Conservation (phyloP, 2,797 vertebrate genomes). For the Darevskia nairensis region DNA sequence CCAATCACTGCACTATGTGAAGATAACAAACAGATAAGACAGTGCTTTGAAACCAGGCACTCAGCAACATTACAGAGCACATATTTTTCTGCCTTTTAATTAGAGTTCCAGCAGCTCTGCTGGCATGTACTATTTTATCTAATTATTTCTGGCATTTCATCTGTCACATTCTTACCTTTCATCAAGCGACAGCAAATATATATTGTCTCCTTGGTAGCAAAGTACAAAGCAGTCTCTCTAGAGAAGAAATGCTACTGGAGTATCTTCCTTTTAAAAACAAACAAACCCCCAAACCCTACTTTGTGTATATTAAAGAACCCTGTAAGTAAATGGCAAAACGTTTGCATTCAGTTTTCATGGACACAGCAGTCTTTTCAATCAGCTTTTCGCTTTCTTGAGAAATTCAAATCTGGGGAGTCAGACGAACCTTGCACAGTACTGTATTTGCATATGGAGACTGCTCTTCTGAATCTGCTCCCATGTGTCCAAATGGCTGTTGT, state of each 20-base stretch:
- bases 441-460: background rate
- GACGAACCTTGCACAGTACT: background rate
- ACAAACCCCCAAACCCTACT: background rate
- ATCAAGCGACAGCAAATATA: constrained; percentile 2
- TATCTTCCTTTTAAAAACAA: background rate
- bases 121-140: constrained; percentile 19
- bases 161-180: constrained; percentile 27
- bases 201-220: constrained; percentile 12
- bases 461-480: background rate
- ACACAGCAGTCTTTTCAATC: background rate
- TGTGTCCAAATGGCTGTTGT: background rate
- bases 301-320: background rate
- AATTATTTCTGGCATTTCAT: constrained; percentile 34
- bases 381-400: background rate
- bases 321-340: constrained; percentile 3
- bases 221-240: background rate
- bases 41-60: constrained; percentile 21
- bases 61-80: background rate
- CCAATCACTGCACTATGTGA: background rate
- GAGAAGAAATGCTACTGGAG: background rate
- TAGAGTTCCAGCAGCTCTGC: constrained; percentile 16
- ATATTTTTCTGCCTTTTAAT: constrained; percentile 22
- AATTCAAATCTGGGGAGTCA: background rate
- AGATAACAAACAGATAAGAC: constrained; percentile 3
- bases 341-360: background rate